Conservation (phyloP, 2,113 vertebrate species). For the Nothocercus nigrocapillus region DNA sequence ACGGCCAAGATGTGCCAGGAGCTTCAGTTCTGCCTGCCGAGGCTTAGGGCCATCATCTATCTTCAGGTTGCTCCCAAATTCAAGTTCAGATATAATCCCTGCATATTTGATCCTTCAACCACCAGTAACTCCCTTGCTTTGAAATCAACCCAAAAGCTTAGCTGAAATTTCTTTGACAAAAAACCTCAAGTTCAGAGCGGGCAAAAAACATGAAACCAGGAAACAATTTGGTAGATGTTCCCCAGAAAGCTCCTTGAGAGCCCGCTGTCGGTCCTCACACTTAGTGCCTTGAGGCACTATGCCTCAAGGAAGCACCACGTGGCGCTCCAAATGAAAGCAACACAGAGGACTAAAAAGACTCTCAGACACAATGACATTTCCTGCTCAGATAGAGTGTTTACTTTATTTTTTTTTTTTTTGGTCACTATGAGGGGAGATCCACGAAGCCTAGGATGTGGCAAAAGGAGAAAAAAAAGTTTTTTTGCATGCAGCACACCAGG, state of each 20-base stretch:
- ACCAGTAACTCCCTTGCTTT: background rate
- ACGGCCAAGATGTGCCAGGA: background rate
- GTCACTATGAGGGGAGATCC: background rate
- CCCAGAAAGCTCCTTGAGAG: background rate
- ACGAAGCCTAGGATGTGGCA: background rate
- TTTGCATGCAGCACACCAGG: background rate
- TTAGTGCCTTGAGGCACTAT: too few species aligned
- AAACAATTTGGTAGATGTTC: background rate
- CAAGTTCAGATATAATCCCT: background rate
- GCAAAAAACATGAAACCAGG: background rate
- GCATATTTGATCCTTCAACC: background rate
- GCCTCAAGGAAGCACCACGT: background rate
- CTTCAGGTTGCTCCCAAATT: background rate
- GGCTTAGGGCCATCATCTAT: background rate
- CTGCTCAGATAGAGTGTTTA: background rate
- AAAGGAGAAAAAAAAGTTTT: background rate
- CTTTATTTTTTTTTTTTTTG: background rate
- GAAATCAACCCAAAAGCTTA: background rate
- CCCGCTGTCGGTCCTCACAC: background rate
- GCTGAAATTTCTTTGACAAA: background rate
- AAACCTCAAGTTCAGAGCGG: background rate
- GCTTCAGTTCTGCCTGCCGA: background rate
- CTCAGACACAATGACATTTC: background rate
- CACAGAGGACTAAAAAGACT: background rate
- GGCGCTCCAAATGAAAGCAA: background rate